Conservation (phyloP, 2,113 vertebrate species). For the Hippopotamus amphibius region DNA sequence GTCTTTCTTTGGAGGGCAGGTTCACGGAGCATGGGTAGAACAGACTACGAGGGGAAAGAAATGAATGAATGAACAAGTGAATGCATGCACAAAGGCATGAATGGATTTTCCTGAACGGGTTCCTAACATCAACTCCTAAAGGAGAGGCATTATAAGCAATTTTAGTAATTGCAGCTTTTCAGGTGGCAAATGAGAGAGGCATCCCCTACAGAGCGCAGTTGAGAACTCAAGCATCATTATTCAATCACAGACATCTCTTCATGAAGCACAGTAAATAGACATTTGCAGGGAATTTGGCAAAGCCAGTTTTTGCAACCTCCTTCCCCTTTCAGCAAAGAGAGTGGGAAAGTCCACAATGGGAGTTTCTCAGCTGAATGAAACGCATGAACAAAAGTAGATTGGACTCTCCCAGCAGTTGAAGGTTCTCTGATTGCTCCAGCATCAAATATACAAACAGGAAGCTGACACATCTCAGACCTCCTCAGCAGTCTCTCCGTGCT, state of each 20-base stretch:
- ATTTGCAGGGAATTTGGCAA: slow-evolving; percentile 32
- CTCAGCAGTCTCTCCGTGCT: not conserved
- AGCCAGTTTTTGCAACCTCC: slow-evolving; percentile 35
- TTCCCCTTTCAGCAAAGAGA: slow-evolving; percentile 37
- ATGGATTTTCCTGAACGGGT: slow-evolving; percentile 45
- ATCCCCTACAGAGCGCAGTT: slow-evolving; percentile 63
- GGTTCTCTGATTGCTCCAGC: not conserved
- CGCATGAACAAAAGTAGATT: not conserved
- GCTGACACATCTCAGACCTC: not conserved
- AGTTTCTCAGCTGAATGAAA: slow-evolving; percentile 26
- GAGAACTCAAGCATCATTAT: slow-evolving; percentile 63
- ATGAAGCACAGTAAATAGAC: slow-evolving; percentile 55
- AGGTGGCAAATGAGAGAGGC: slow-evolving; percentile 71
- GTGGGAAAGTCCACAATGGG: not conserved
- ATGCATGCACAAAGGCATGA: not conserved
- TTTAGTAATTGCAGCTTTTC: slow-evolving; percentile 75
- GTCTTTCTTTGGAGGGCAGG: not conserved
- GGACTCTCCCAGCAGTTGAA: not conserved
- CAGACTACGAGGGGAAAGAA: not conserved
- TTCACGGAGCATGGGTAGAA: not conserved
- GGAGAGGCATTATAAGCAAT: slow-evolving; percentile 68
- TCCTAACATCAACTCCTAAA: slow-evolving; percentile 49
- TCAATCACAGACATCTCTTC: slow-evolving; percentile 60
- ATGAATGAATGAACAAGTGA: slow-evolving; percentile 7
- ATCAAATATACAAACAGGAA: not conserved